phyloP scores from a whole-genome alignment of 2,797 vertebrate genomes.

The Chiroxiphia lanceolata region DNA sequence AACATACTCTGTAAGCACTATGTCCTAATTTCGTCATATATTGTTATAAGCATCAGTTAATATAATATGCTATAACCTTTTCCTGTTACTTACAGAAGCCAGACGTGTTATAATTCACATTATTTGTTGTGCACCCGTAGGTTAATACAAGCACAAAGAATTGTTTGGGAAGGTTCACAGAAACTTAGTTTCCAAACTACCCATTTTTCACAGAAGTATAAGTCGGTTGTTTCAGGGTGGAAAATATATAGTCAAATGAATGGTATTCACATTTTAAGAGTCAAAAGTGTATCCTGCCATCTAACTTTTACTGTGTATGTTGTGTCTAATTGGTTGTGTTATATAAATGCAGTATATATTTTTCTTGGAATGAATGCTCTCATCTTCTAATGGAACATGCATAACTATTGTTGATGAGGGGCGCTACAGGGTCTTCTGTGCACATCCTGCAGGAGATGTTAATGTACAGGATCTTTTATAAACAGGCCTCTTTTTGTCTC shows the following conservation, averaged over 20 bases:
- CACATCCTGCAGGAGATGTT: not conserved
- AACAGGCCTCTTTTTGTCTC: slow-evolving; percentile 44
- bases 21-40: not conserved
- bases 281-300: not conserved
- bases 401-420: not conserved
- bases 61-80: not conserved
- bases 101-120: not conserved
- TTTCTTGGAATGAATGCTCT: not conserved
- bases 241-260: not conserved
- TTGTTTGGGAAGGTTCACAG: not conserved
- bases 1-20: not conserved
- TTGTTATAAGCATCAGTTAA: not conserved
- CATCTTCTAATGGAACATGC: not conserved
- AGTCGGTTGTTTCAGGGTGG: not conserved
- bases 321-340: not conserved
- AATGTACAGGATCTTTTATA: not conserved
- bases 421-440: not conserved
- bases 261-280: not conserved
- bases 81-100: not conserved
- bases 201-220: not conserved
- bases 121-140: not conserved
- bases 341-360: not conserved
- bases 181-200: not conserved
- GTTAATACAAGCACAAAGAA: not conserved
- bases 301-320: not conserved